Evolutionary conservation across 1,140 invertebrate genomes (phyloP).

Genomic region (Acromyrmex heyeri): DNA sequence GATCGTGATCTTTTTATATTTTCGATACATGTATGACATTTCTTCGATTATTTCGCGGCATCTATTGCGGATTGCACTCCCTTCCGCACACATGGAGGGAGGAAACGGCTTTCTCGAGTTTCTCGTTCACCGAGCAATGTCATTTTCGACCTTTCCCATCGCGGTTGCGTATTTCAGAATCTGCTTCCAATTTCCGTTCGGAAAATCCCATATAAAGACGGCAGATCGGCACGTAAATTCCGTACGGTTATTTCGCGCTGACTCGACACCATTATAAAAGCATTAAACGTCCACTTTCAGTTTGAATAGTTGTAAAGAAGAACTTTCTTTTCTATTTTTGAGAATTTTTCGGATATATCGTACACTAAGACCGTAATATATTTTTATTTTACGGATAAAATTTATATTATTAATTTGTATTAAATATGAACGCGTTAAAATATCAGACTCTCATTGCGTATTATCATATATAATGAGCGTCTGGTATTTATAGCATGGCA

Average conservation of each 20-base stretch:
- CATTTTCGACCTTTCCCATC: conserved; percentile 38
- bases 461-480: not conserved
- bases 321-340: not conserved
- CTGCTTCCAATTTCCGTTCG: conserved; percentile 55
- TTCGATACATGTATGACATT: not conserved
- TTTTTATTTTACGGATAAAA: not conserved
- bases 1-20: conserved; percentile 22
- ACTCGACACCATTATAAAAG: conserved; percentile 19
- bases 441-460: not conserved
- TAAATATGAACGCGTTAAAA: not conserved
- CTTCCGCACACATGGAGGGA: not conserved
- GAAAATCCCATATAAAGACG: conserved; percentile 35
- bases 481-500: not conserved
- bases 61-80: conserved; percentile 29
- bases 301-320: not conserved
- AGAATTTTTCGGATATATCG: not conserved
- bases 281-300: conserved; percentile 8
- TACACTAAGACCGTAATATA: not conserved
- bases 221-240: conserved; percentile 21
- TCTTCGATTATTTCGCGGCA: conserved; percentile 29
- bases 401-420: not conserved
- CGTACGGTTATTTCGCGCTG: conserved; percentile 8
- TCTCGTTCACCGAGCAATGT: conserved; percentile 54
- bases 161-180: conserved; percentile 44
- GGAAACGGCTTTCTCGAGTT: conserved; percentile 51